These are phyloP conservation scores for Drosophila sp. DNA, from an alignment of 1,140 invertebrate species.

Conservation along the genomic window DNA sequence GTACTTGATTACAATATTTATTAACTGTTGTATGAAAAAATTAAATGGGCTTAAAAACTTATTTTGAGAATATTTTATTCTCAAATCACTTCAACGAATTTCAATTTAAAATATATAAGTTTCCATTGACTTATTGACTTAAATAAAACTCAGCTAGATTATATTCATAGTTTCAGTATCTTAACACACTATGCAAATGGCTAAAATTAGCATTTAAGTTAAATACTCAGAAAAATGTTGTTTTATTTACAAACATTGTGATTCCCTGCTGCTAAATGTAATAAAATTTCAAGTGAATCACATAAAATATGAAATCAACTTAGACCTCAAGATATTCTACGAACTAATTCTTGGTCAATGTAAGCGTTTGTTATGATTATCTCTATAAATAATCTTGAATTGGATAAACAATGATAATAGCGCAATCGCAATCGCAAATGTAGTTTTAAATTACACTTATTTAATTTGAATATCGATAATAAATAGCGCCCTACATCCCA, in stretches of 20 bases:
- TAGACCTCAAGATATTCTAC: not conserved
- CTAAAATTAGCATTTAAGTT: not conserved
- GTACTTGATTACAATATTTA: too few species aligned
- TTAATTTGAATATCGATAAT: not conserved
- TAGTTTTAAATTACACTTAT: not conserved
- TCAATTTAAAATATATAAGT: too few species aligned
- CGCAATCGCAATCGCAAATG: not conserved
- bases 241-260: constrained; percentile 11
- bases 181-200: too few species aligned
- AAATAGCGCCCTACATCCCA: not conserved
- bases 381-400: not conserved
- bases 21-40: too few species aligned
- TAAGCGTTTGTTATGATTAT: not conserved
- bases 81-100: too few species aligned
- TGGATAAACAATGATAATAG: not conserved
- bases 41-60: too few species aligned
- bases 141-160: too few species aligned
- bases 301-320: not conserved
- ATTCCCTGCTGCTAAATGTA: not conserved
- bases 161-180: too few species aligned
- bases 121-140: too few species aligned
- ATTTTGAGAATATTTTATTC: too few species aligned
- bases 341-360: not conserved
- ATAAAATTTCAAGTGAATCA: constrained; percentile 13
- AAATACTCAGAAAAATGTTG: not conserved